Conservation (phyloP, 2,113 vertebrate genomes). For the Accipiter virgatus region DNA sequence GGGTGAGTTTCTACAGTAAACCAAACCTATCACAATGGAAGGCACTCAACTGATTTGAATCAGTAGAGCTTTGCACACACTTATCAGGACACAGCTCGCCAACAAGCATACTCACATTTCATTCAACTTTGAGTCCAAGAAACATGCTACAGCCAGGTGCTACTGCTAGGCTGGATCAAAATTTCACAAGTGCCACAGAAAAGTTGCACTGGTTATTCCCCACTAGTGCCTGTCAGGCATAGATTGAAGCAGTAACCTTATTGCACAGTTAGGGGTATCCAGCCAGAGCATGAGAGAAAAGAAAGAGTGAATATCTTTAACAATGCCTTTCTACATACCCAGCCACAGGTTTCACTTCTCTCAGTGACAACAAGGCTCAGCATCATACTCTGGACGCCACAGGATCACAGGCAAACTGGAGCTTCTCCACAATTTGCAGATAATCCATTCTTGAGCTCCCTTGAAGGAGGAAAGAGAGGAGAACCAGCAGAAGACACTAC, state of each 20-base stretch:
- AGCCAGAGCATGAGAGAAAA: not conserved
- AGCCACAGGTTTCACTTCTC: not conserved
- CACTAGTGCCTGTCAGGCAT: not conserved
- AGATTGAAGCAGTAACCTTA: not conserved
- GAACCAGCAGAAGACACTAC: not conserved
- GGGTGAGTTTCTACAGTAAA: not conserved
- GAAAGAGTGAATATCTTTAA: not conserved
- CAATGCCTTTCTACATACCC: not conserved
- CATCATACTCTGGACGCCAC: fast-evolving
- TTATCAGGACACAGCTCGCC: not conserved
- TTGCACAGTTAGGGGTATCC: not conserved
- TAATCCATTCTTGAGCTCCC: not conserved
- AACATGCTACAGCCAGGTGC: not conserved
- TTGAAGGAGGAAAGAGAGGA: not conserved
- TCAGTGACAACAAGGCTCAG: not conserved
- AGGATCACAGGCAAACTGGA: not conserved
- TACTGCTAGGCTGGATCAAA: not conserved
- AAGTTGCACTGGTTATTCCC: not conserved
- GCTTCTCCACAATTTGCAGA: not conserved
- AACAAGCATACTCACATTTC: not conserved
- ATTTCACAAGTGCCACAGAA: not conserved
- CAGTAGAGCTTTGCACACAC: not conserved
- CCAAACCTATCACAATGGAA: not conserved
- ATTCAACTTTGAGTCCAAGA: not conserved
- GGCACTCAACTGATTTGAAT: not conserved